These are phyloP conservation scores for Cirrhinus molitorella DNA, from an alignment of 2,797 vertebrate species.

Conservation along the genomic window DNA sequence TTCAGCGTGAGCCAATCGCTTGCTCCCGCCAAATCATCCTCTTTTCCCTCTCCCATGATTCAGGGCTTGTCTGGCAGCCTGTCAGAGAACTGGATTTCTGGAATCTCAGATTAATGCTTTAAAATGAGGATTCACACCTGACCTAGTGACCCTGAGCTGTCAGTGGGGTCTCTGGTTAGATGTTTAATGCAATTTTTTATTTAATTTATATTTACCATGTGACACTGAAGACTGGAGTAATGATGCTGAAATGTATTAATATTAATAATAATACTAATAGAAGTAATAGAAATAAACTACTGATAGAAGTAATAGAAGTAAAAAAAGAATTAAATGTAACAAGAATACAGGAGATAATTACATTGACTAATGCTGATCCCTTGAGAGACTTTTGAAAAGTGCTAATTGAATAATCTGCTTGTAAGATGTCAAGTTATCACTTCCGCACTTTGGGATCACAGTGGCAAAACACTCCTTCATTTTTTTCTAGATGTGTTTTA, in stretches of 20 bases:
- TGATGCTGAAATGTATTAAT: neutral
- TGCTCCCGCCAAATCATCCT: slow-evolving; percentile 8
- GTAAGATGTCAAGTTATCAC: neutral
- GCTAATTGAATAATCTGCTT: neutral
- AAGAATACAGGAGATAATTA: neutral
- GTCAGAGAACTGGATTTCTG: slow-evolving; percentile 24
- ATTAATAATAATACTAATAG: neutral
- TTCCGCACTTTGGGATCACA: neutral
- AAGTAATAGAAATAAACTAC: neutral
- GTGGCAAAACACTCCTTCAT: neutral
- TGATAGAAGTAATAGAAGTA: neutral
- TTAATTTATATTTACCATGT: too few relatives aligned
- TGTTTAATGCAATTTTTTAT: too few relatives aligned
- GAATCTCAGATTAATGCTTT: slow-evolving; percentile 27
- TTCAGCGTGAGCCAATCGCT: slow-evolving; percentile 34
- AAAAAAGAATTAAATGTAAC: too few relatives aligned
- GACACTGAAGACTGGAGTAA: neutral
- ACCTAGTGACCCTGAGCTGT: slow-evolving; percentile 56
- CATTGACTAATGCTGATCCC: neutral
- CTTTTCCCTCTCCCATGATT: slow-evolving; percentile 5
- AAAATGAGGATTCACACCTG: neutral
- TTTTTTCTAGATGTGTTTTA: neutral
- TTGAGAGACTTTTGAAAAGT: neutral
- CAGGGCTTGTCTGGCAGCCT: slow-evolving; percentile 2
- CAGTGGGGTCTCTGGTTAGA: slow-evolving; percentile 59